Base-by-base conservation (phyloP, 2,888 invertebrate genomes). In the Nomada fabriciana region DNA sequence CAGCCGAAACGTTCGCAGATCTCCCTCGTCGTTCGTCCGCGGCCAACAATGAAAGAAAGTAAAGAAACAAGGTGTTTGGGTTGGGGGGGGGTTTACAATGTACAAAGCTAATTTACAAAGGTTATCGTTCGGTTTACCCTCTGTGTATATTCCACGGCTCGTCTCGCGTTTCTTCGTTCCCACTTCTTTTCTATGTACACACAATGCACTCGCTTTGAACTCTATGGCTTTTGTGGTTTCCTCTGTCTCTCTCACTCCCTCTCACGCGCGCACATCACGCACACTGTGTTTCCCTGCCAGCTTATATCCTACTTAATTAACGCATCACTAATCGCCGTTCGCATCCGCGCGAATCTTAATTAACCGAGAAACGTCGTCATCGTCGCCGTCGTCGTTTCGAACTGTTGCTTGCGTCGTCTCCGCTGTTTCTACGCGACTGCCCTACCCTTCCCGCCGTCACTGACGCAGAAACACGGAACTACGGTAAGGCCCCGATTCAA, bases 61-160 rank as follows among this genome's bases (percentile, higher is more conserved):
- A 64, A n/a, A 53, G 36, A 36, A 36, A 7, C 36, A 36, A 36
- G 36, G 36, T 36, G 36, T 36, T 5, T 0, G 50, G 71, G 61
- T n/a, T n/a, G 60, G 29, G 72, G 57, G 47, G 60, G 65, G 59
- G 71, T 53, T 57, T 73, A 76, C 43, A 84, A 79, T 70, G 76
- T 84, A 82, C 84, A 81, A 85, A 83, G 86, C 85, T 86, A 87
- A 87, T 87, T 86, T 87, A 87, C 84, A 87, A 87, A 87, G 86
- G 80, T 85, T 36, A 47, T 71, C 87, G 76, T 77, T 86, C 86
- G 80, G 82, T 47, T 71, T 86, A 82, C 76, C 81, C 83, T 85
- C 76, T 84, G 85, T 77, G 80, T 79, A 36, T 36, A 36, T 67
- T 81, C 68, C 68, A 65, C 82, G 71, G 67, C 63, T 74, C 79